A percentile compares a stretch with the other conserved stretches of the same genome.
These are phyloP conservation scores for Pogonocichla stellata DNA, from an alignment of 2,113 vertebrate genomes.

Conservation along the genomic window DNA sequence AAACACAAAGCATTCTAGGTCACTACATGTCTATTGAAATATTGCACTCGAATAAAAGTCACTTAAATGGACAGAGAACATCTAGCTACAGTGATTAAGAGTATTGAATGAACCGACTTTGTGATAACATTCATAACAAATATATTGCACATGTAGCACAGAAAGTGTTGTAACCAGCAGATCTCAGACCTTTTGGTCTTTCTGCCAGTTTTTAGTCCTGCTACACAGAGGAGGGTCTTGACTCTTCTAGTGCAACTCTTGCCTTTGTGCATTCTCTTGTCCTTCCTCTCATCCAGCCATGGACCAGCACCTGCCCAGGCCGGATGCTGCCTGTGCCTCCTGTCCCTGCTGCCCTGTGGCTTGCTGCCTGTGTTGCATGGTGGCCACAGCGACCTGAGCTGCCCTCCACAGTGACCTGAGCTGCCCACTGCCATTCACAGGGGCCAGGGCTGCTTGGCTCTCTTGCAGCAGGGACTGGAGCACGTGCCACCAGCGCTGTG, in stretches of 20 bases:
- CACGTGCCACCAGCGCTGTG: fast-evolving
- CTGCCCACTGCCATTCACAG: not conserved
- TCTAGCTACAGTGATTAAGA: slow-evolving; percentile 76
- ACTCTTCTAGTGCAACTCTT: slow-evolving; percentile 50
- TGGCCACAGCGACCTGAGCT: not conserved
- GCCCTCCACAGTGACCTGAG: not conserved
- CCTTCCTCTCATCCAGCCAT: not conserved
- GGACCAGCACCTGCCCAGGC: not conserved
- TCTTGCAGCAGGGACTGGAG: not conserved
- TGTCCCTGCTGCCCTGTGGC: not conserved
- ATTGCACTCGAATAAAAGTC: slow-evolving; percentile 83
- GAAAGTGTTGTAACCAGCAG: slow-evolving; percentile 47
- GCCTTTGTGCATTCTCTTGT: not conserved
- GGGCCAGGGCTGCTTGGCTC: not conserved
- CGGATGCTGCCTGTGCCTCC: not conserved
- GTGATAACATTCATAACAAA: slow-evolving; percentile 83
- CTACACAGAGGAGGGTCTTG: slow-evolving; percentile 58
- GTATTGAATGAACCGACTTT: slow-evolving; percentile 63
- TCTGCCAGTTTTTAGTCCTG: slow-evolving; percentile 36
- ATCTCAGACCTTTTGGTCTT: not conserved
- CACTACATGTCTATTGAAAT: slow-evolving; percentile 84
- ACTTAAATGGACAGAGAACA: slow-evolving; percentile 78
- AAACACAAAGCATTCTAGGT: slow-evolving; percentile 80
- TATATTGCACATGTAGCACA: slow-evolving; percentile 81
- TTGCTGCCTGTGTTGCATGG: not conserved